These are phyloP conservation scores for Leptopilina myrica DNA, from an alignment of 2,888 invertebrate species.

Conservation along the genomic window DNA sequence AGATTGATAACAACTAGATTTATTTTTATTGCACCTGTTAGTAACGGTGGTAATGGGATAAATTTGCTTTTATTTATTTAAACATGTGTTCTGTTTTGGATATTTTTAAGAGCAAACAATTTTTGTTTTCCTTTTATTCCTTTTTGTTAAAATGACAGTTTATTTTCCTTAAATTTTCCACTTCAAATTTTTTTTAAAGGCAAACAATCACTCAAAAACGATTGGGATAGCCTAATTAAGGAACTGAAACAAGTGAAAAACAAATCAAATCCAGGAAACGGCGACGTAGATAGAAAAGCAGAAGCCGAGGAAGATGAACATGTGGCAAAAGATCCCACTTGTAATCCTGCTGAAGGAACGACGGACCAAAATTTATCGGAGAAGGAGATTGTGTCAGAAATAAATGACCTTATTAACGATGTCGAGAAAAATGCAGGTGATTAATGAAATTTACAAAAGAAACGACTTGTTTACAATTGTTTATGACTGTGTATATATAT, in stretches of 20 bases:
- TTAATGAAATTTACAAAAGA: neutral
- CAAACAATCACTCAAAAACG: constrained; percentile 30
- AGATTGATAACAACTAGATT: constrained; percentile 6
- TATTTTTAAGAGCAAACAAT: neutral
- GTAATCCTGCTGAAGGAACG: no score
- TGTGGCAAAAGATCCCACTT: no score
- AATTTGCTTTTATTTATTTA: constrained; percentile 3
- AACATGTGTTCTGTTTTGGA: constrained; percentile 33
- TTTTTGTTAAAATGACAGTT: neutral
- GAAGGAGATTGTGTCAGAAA: neutral
- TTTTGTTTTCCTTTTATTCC: neutral
- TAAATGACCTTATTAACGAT: neutral
- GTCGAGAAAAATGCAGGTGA: neutral
- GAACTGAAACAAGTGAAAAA: neutral
- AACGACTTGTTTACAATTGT: neutral
- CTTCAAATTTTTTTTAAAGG: neutral
- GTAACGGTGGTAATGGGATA: constrained; percentile 14
- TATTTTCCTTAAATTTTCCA: neutral
- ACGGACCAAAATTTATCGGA: no score
- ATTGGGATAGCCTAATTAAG: constrained; percentile 3
- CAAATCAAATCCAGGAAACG: constrained; percentile 4
- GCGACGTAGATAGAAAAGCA: constrained; percentile 4
- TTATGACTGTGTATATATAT: neutral
- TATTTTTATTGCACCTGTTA: neutral
- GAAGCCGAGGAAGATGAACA: no score